phyloP scores from a whole-genome alignment of 2,797 vertebrate species.

The Erithacus rubecula region DNA sequence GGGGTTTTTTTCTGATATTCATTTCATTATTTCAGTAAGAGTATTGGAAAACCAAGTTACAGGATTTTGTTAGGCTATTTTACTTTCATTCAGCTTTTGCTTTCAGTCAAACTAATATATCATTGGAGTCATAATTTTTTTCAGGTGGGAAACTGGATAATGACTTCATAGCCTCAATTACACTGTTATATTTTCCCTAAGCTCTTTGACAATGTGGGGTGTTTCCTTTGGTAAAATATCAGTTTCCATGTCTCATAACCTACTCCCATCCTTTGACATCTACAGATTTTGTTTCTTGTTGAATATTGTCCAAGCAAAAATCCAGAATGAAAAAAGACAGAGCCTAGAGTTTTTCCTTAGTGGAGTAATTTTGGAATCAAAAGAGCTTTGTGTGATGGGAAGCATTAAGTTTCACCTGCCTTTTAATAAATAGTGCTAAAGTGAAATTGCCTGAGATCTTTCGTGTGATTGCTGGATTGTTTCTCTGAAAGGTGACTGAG shows the following conservation, averaged over 20 bases:
- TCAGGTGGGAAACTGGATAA: neutral
- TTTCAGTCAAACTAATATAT: neutral
- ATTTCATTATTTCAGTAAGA: neutral
- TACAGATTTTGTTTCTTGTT: neutral
- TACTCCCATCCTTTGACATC: neutral
- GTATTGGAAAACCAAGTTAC: neutral
- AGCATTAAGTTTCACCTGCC: neutral
- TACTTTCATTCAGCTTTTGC: neutral
- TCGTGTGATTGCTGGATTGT: neutral
- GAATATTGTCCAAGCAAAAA: neutral
- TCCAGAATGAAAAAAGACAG: neutral
- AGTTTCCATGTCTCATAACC: neutral
- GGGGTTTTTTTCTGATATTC: neutral
- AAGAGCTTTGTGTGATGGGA: neutral
- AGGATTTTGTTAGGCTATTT: neutral
- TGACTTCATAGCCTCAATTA: neutral
- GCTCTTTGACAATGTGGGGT: neutral
- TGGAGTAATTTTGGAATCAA: neutral
- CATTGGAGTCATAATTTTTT: neutral
- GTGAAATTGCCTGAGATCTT: neutral
- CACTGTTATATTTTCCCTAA: neutral
- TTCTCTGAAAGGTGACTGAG: neutral
- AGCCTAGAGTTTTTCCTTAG: neutral
- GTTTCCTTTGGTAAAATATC: neutral
- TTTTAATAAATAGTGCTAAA: neutral